A percentile compares a stretch with the other conserved stretches of the same genome.
Conservation (phyloP, 2,797 vertebrate species). For the Scolopax bukidnonensis region DNA sequence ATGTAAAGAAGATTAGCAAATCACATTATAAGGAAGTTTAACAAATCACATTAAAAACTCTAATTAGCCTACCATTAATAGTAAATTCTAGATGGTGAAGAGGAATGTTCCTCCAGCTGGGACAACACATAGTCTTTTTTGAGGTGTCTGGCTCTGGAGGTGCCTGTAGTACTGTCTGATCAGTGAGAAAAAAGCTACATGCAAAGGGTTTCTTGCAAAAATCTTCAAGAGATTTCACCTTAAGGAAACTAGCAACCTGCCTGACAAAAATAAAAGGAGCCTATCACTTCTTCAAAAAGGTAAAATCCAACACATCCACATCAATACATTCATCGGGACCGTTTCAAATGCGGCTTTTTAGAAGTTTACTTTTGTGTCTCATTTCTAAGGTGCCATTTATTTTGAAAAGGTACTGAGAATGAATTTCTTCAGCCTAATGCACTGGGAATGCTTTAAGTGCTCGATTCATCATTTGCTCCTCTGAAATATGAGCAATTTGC, state of each 20-base stretch:
- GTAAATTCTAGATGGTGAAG: not conserved
- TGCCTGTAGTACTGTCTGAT: accelerated
- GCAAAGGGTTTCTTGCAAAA: not conserved
- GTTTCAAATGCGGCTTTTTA: not conserved
- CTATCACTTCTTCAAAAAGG: not conserved
- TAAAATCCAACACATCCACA: not conserved
- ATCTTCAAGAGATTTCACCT: not conserved
- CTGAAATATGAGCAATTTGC: not conserved
- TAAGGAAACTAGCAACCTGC: not conserved
- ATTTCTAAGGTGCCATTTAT: not conserved
- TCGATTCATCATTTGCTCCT: not conserved
- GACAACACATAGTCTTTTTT: accelerated
- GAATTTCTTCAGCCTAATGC: not conserved
- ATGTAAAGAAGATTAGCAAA: too few relatives aligned
- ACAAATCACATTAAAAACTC: not conserved
- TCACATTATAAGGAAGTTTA: not conserved
- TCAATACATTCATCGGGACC: not conserved
- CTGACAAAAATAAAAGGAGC: not conserved
- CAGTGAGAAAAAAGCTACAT: not conserved
- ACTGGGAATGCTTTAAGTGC: not conserved
- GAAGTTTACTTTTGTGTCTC: not conserved
- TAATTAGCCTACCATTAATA: not conserved
- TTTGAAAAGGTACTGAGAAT: not conserved
- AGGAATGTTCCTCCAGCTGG: not conserved
- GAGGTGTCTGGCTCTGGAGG: not conserved